Percentiles rank a stretch among this genome's conserved stretches.
These are phyloP conservation scores for Hyperopisus bebe DNA, from an alignment of 2,113 vertebrate genomes.

Conservation along the genomic window DNA sequence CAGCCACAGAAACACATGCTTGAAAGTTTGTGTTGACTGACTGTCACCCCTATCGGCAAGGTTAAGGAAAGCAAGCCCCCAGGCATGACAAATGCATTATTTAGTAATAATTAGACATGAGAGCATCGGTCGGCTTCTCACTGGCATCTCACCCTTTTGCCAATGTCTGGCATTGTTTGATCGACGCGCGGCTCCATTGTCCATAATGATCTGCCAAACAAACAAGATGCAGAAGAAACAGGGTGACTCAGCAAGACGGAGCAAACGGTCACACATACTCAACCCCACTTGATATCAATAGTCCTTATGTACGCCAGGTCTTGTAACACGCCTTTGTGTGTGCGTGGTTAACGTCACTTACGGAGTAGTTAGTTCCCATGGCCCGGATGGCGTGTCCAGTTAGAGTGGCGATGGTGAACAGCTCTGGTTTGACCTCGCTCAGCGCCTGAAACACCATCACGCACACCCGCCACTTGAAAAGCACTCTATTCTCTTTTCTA, in stretches of 20 bases:
- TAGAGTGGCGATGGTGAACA: conserved; percentile 71
- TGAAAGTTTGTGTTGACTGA: neutral
- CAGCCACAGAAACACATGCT: neutral
- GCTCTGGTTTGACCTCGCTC: conserved; percentile 48
- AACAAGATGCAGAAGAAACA: neutral
- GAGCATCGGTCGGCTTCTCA: neutral
- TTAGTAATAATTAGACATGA: neutral
- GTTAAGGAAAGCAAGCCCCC: neutral
- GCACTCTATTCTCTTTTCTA: neutral
- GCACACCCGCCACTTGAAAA: neutral
- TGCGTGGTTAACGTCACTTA: conserved; percentile 37
- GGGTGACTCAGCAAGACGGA: neutral
- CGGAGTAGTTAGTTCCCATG: conserved; percentile 69
- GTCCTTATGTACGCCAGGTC: neutral
- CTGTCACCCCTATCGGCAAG: neutral
- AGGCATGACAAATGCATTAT: neutral
- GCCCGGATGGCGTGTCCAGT: conserved; percentile 70
- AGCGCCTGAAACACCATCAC: conserved; percentile 47
- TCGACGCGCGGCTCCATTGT: conserved; percentile 62
- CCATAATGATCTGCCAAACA: conserved; percentile 65
- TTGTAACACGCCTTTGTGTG: neutral
- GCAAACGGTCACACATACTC: neutral
- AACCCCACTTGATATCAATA: neutral
- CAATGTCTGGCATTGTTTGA: conserved; percentile 49
- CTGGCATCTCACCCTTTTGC: conserved; percentile 58